These are phyloP conservation scores for Leucozona laternaria DNA, from an alignment of 2,888 invertebrate genomes.

Conservation along the genomic window DNA sequence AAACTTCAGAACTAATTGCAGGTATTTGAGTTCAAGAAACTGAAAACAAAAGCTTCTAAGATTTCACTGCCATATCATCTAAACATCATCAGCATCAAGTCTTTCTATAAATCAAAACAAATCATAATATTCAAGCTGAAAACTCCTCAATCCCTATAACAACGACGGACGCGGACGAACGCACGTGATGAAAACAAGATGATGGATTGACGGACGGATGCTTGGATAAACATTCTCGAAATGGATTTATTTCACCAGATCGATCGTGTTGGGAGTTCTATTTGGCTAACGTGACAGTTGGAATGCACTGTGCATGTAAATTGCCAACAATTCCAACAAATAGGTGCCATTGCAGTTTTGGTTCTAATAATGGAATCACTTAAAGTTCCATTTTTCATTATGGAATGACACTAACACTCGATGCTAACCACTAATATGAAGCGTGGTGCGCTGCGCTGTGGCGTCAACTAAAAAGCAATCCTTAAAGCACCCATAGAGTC, in stretches of 20 bases:
- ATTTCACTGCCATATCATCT: not conserved
- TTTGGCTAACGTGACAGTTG: slow-evolving; percentile 67
- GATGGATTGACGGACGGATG: slow-evolving; percentile 71
- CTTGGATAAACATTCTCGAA: slow-evolving; percentile 59
- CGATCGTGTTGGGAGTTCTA: slow-evolving; percentile 70
- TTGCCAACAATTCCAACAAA: slow-evolving; percentile 50
- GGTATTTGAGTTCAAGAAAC: not conserved
- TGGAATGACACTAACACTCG: slow-evolving; percentile 41
- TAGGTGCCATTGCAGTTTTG: slow-evolving; percentile 59
- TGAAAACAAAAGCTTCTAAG: not conserved
- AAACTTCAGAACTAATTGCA: too few relatives aligned
- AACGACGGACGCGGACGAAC: not conserved
- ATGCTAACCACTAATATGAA: slow-evolving; percentile 1
- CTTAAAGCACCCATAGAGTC: slow-evolving; percentile 29
- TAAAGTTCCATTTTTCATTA: slow-evolving; percentile 69
- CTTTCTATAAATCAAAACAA: slow-evolving; percentile 5
- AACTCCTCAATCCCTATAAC: not conserved
- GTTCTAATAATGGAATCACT: slow-evolving; percentile 70
- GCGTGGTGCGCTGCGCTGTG: not conserved
- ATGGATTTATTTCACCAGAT: slow-evolving; percentile 72
- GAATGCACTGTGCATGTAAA: slow-evolving; percentile 64
- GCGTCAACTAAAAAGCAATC: slow-evolving; percentile 29
- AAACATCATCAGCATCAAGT: not conserved
- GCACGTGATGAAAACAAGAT: slow-evolving; percentile 39
- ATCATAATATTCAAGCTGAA: not conserved